Base-by-base conservation (phyloP, 2,888 invertebrate species). In the Criorhina ranunculi region DNA sequence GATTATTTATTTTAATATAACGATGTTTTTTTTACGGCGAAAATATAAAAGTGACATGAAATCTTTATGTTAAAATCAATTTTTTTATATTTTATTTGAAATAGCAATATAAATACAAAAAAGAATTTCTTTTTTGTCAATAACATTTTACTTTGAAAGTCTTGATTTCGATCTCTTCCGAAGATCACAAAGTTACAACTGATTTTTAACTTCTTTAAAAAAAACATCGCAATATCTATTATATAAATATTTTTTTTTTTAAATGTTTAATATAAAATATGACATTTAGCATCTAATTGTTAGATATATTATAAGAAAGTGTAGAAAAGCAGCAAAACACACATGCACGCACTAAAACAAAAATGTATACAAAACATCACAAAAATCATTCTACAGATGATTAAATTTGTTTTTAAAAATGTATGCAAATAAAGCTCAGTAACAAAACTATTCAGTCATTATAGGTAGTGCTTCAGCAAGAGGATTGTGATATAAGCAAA, bases 271-370 rank as follows among this genome's bases (percentile, higher is more conserved):
- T 55, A 49, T 2, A 44, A 31, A 60, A 69, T 46, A 53, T 70
- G 12, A 55, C 44, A 66, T 40, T 40, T 40, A 83, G 66, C 67
- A 44, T 31, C 29, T 66, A 59, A n/a, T 11, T 46, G 37, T 55
- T 44, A 44, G 37, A 55, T 69, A 15, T 17, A 40, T 49, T 64
- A 60, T 55, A 55, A 60, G 44, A 44, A 75, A 62, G 60, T 85
- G 77, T 78, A 81, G 55, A 80, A 81, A 72, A 76, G 53, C 75
- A 67, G 73, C 77, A 12, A 40, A 80, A 64, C 42, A 85, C 24
- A 51, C 40, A 80, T 70, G 29, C 72, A 62, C 44, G 75, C 67
- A 75, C 29, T 40, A 69, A 17, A 64, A 79, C 24, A 24, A 67
- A 57, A 33, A 17, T 19, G 11, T 62, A 31, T 40, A 69, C 44